Base-by-base conservation (phyloP, 2,797 vertebrate genomes). In the Poecilia picta region DNA sequence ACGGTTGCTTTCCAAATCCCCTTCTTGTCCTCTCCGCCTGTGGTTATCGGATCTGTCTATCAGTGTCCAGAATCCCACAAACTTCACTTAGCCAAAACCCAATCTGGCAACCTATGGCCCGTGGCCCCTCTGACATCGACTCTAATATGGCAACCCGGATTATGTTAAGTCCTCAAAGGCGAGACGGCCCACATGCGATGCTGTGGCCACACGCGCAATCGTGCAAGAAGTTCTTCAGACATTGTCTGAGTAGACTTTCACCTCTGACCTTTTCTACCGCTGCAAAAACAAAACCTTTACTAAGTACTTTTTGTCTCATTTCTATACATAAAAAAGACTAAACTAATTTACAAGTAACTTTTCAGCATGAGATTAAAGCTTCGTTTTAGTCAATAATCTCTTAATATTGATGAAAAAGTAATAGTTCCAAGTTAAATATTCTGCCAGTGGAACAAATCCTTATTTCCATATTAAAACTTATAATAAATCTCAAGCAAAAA, bases 131-230 rank as follows among this genome's bases (percentile, higher is more conserved):
- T 91, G 91, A 94, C 91, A 91, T 87, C 78, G 62, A 81, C 86
- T 94, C 89, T 95, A 91, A 93, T 94, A 91, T 93, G 93, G 90
- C 90, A 91, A 92, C 89, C 87, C 71, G 53, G 89, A 93, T 92
- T 92, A 91, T 91, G 90, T 90, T 91, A 86, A 90, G n/a, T 78
- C 89, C 85, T 89, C 88, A 91, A 91, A 92, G 83, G 80, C 81
- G 81, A 80, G 85, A 75, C 57, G 68, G 84, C 84, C 87, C 86
- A 86, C 77, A 83, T 84, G 73, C 79, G 88, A 89, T 89, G 88
- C 72, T 57, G 88, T 72, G 57, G 68, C 82, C 75, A 46, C 59
- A 74, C 55, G 82, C 47, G 47, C 74, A 51, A 33, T 23, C 68
- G 45, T 45, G 28, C 31, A 66, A 71, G 80, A 46, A 39, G n/a